Conservation (phyloP, 2,797 vertebrate genomes). For the Sarcoramphus papa region DNA sequence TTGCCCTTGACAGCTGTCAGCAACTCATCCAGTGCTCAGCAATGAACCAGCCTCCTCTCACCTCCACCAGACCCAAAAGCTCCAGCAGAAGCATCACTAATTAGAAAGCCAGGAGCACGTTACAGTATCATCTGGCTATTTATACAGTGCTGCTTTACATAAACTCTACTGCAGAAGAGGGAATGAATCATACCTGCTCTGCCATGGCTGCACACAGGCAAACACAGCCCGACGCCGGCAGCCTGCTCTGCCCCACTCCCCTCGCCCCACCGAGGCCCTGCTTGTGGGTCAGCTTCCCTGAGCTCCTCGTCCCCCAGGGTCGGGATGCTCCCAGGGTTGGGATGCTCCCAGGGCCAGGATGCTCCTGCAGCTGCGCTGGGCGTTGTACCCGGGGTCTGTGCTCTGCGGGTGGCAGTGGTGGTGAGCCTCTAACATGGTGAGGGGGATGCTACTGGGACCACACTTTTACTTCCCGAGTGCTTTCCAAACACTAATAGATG, state of each 20-base stretch:
- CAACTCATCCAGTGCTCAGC: neutral
- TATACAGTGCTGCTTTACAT: conserved; percentile 40
- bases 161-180: neutral
- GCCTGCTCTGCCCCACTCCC: neutral
- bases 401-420: accelerated
- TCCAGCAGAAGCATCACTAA: neutral
- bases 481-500: neutral
- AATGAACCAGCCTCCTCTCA: neutral
- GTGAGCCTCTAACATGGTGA: neutral
- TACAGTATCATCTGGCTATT: neutral
- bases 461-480: neutral
- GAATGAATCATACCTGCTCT: conserved; percentile 46
- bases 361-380: neutral
- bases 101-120: neutral
- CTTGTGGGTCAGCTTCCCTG: neutral
- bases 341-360: neutral
- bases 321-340: neutral
- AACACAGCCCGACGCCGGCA: accelerated
- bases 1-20: neutral
- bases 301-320: neutral
- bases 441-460: neutral
- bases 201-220: neutral
- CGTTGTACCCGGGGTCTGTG: accelerated
- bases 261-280: neutral
- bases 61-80: neutral